These are phyloP conservation scores for Ciconia boyciana DNA, from an alignment of 2,113 vertebrate genomes.

Conservation along the genomic window DNA sequence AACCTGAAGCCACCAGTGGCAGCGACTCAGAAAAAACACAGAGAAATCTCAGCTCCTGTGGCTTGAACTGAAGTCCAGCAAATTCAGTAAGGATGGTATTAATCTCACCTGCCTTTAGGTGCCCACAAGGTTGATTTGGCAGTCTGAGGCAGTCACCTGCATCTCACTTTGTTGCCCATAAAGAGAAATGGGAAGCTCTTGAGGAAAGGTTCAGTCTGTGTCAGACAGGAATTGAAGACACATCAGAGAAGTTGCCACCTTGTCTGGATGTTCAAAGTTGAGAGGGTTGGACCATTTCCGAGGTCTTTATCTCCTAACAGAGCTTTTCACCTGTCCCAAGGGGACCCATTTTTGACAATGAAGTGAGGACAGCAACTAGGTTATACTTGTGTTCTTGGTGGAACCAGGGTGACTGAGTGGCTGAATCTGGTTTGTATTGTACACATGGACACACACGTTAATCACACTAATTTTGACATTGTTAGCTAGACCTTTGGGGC, in stretches of 20 bases:
- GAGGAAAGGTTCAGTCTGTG: not conserved
- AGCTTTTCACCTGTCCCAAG: not conserved
- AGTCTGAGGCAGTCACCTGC: not conserved
- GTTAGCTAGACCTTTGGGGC: not conserved
- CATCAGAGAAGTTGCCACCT: not conserved
- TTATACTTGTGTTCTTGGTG: not conserved
- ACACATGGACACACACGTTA: fast-evolving
- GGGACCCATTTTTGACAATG: not conserved
- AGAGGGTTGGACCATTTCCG: not conserved
- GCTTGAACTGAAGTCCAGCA: not conserved
- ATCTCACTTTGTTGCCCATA: not conserved
- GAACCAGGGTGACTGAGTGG: not conserved
- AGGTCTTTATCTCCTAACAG: not conserved
- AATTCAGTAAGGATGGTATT: not conserved
- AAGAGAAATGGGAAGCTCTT: not conserved
- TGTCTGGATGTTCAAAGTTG: not conserved
- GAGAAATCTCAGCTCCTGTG: not conserved
- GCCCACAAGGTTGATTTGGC: not conserved
- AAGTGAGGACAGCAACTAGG: not conserved
- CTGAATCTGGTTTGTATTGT: not conserved
- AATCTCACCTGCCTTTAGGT: not conserved
- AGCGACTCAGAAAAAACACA: not conserved
- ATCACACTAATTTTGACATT: not conserved
- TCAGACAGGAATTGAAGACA: not conserved
- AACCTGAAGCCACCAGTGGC: not conserved